A percentile compares a stretch with the other conserved stretches of the same genome.
Evolutionary conservation across 2,888 invertebrate species (phyloP).

Genomic region (Drosophila rellima): DNA sequence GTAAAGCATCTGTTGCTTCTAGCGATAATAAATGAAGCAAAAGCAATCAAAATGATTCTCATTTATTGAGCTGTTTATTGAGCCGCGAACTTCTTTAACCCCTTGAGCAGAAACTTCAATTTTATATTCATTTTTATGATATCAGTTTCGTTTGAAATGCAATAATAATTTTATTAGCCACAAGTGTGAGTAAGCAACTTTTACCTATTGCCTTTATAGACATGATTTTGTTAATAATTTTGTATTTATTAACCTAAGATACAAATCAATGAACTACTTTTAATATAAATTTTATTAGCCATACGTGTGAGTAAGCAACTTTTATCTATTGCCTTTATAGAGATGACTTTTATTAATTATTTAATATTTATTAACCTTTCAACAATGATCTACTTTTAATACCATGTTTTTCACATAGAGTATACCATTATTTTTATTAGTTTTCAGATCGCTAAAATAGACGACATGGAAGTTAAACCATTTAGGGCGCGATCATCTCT

Average conservation of each 20-base stretch:
- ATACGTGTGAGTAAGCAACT: too few relatives aligned
- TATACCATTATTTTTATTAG: neutral
- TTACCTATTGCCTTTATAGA: too few relatives aligned
- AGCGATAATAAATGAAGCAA: constrained; percentile 32
- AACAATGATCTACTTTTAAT: neutral
- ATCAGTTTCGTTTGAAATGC: neutral
- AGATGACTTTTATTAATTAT: neutral
- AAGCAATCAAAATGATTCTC: constrained; percentile 30
- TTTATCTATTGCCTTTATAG: neutral
- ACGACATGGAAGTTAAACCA: neutral
- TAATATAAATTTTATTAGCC: too few relatives aligned
- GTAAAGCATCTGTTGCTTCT: constrained; percentile 32
- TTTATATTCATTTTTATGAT: neutral
- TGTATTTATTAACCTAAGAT: too few relatives aligned
- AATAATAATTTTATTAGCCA: neutral
- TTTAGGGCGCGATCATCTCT: neutral
- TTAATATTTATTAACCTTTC: too few relatives aligned
- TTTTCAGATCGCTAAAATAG: neutral
- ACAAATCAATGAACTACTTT: too few relatives aligned
- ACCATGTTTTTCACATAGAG: neutral
- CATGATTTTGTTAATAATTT: too few relatives aligned
- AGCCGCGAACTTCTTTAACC: constrained; percentile 5
- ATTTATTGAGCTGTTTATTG: constrained; percentile 34
- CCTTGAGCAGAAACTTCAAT: neutral
- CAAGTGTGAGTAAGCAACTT: too few relatives aligned